Base-by-base conservation (phyloP, 2,888 invertebrate genomes). In the Agelastica alni region DNA sequence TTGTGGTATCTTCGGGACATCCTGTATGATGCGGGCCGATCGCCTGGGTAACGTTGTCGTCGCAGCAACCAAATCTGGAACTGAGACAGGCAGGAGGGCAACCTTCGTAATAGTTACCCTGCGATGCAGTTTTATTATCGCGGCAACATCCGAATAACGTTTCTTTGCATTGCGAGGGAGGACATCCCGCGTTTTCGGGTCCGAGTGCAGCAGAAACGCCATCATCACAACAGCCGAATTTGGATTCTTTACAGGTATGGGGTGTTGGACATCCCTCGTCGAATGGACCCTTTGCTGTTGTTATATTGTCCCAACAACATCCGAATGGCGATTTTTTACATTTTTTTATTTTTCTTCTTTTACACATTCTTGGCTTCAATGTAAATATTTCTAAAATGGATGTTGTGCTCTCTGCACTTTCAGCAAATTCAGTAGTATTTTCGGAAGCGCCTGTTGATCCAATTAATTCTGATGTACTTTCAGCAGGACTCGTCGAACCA, bases 101-200 rank as follows among this genome's bases (percentile, higher is more conserved):
- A 9, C 93, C 96, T 71, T 92, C 89, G 12, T 62, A 56, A 61
- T 91, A 85, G 64, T 91, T 90, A 41, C 95, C 94, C 71, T 86
- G 83, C 0, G 95, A 88, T 5, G 85, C 78, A 0, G 88, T 89
- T 62, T 82, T 81, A 37, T 87, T 86, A 74, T 94, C 93, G 6
- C 85, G 83, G 69, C 95, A 96, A 72, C 95, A 96, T 2, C 95
- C 95, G 69, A 88, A 95, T 4, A 94, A 78, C 0, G 90, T 88
- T 67, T 88, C 87, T 0, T 82, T 81, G 70, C 94, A 94, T 6
- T 83, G 81, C 1, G 84, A 79, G 30, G 81, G 75, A 0, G 92
- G 91, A 71, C 96, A 97, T 2, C 89, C 95, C 67, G 86, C 79
- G 55, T 82, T 74, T 9, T 86, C 79, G 0, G 84, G 80, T 6